Evolutionary conservation across 2,113 vertebrate genomes (phyloP).

Genomic region (Phainopepla nitens): DNA sequence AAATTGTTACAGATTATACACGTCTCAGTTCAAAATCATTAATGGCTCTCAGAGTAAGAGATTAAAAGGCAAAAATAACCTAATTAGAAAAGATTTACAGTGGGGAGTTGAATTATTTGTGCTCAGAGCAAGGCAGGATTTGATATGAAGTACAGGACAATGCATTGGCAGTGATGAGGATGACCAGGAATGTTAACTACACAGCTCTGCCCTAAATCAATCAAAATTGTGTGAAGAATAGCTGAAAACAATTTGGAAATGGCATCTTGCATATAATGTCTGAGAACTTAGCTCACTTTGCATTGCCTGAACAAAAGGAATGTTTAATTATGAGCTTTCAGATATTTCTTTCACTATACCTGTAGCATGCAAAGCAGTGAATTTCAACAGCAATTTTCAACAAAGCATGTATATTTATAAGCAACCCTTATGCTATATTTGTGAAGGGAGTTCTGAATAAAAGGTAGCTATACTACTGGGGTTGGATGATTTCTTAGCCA

Average conservation of each 20-base stretch:
- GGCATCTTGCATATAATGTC: neutral
- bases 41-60: constrained; percentile 26
- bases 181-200: constrained; percentile 8
- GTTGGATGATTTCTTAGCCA: constrained; percentile 36
- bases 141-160: neutral
- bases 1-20: constrained; percentile 61
- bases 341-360: neutral
- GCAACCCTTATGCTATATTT: neutral
- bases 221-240: neutral
- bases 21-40: constrained; percentile 53
- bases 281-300: neutral
- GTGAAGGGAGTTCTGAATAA: constrained; percentile 33
- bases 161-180: neutral
- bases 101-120: constrained; percentile 41
- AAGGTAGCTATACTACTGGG: neutral
- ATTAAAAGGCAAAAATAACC: constrained; percentile 57
- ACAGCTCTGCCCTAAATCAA: constrained; percentile 1
- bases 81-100: constrained; percentile 60
- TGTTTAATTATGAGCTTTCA: constrained; percentile 31
- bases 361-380: neutral
- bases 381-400: constrained; percentile 9
- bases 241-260: neutral
- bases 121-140: constrained; percentile 13
- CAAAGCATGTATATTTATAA: constrained; percentile 54
- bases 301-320: neutral